Conservation (phyloP, 2,797 vertebrate genomes). For the Calcarius lapponicus region DNA sequence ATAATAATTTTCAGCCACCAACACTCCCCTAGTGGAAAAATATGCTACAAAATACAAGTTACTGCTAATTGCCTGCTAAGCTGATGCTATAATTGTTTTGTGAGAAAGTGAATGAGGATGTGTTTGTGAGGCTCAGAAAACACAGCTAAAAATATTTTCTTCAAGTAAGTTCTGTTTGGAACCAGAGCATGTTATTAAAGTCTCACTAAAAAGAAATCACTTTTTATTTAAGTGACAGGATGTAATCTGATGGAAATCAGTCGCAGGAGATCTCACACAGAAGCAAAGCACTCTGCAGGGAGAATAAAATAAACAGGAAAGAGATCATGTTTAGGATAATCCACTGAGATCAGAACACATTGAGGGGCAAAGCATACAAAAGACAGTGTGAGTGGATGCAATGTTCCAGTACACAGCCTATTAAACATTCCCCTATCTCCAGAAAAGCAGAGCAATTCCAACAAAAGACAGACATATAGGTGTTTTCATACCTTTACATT, state of each 20-base stretch:
- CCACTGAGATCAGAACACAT: neutral
- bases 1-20: neutral
- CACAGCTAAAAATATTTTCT: neutral
- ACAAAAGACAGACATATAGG: neutral
- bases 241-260: slow-evolving; percentile 4
- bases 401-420: neutral
- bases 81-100: neutral
- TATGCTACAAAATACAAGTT: neutral
- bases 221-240: neutral
- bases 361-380: neutral
- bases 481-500: neutral
- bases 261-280: neutral
- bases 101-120: neutral
- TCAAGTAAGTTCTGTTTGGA: neutral
- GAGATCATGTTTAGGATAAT: neutral
- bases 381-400: neutral
- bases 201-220: neutral
- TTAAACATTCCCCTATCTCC: neutral
- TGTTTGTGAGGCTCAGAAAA: neutral
- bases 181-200: neutral
- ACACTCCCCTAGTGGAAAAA: neutral
- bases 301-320: neutral
- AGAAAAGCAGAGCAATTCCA: neutral
- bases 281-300: neutral
- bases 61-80: neutral